These are phyloP conservation scores for Anser cygnoides DNA, from an alignment of 2,113 vertebrate genomes.

Conservation along the genomic window DNA sequence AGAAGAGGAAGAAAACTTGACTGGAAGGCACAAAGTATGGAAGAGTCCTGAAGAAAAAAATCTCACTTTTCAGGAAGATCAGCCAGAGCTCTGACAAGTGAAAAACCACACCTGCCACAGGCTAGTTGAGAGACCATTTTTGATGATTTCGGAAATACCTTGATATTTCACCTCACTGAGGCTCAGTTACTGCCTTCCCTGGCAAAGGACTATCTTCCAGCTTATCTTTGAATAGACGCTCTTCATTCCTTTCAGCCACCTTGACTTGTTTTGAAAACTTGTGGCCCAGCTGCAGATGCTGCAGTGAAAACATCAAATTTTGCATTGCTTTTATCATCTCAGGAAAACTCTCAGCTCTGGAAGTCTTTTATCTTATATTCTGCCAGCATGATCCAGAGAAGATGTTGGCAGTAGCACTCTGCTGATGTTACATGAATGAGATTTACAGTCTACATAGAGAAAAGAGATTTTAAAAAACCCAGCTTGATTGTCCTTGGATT, in stretches of 20 bases:
- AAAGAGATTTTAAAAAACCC: background rate
- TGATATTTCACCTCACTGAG: background rate
- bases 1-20: background rate
- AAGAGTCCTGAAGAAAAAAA: background rate
- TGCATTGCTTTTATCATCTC: conserved; percentile 15
- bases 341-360: background rate
- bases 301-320: conserved; percentile 40
- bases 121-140: background rate
- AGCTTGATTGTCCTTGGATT: background rate
- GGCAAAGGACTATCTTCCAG: background rate
- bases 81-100: background rate
- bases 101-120: background rate
- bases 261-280: background rate
- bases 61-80: background rate
- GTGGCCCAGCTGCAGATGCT: background rate
- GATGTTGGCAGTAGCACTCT: background rate
- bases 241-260: background rate
- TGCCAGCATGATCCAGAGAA: background rate
- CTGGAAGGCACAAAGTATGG: background rate
- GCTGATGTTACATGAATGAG: background rate
- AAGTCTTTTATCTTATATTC: conserved; percentile 4
- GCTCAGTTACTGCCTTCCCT: background rate
- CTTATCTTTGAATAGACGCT: background rate
- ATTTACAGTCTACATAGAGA: background rate
- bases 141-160: background rate